Evolutionary conservation across 2,797 vertebrate genomes (phyloP).

Genomic region (Champsocephalus esox): DNA sequence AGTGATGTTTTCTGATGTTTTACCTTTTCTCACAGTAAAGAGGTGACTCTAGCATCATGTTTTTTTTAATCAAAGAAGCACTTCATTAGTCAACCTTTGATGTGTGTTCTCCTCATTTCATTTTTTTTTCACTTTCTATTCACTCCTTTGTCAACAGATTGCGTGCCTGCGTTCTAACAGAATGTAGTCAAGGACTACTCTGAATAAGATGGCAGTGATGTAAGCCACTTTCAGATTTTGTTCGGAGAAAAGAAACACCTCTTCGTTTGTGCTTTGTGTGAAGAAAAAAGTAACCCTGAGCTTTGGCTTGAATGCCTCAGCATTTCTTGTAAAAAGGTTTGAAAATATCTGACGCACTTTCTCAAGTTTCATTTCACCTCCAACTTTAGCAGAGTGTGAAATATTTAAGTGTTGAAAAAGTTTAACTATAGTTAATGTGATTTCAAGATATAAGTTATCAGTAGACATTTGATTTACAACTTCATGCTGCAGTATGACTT

Average conservation of each 20-base stretch:
- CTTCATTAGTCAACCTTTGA: constrained; percentile 12
- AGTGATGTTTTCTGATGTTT: neutral
- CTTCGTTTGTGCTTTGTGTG: constrained; percentile 64
- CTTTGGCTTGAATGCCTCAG: constrained; percentile 49
- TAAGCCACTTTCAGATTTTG: constrained; percentile 54
- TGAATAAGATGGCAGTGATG: constrained; percentile 61
- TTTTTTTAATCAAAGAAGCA: constrained; percentile 23
- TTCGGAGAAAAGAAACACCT: constrained; percentile 61
- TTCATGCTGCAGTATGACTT: constrained; percentile 59
- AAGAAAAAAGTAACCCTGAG: constrained; percentile 79
- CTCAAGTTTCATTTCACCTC: constrained; percentile 41
- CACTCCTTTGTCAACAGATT: constrained; percentile 22
- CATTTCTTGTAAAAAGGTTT: constrained; percentile 28
- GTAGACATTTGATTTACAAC: constrained; percentile 43
- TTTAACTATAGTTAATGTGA: constrained; percentile 12
- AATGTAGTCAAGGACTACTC: constrained; percentile 62
- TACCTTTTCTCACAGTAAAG: neutral
- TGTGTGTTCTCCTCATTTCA: neutral
- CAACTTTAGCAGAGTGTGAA: constrained; percentile 18
- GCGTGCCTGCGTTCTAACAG: neutral
- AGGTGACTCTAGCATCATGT: neutral
- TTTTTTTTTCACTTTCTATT: constrained; percentile 16
- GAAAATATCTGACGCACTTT: constrained; percentile 45
- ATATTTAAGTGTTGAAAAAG: neutral
- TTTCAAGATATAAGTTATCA: constrained; percentile 4